phyloP scores from a whole-genome alignment of 2,113 vertebrate species.

The Apaloderma vittatum region DNA sequence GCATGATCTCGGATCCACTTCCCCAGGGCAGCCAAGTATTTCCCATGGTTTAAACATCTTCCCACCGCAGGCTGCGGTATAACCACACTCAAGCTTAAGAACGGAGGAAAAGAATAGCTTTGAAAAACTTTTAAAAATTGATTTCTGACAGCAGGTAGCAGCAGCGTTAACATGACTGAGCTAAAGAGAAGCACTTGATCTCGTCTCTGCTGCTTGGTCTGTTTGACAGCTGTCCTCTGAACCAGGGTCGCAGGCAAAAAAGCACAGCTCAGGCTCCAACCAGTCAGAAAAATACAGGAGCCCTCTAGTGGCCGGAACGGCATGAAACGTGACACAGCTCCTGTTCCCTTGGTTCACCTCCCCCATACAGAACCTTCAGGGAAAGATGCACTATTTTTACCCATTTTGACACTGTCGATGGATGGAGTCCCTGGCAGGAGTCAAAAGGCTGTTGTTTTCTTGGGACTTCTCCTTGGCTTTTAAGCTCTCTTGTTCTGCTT shows the following conservation, averaged over 20 bases:
- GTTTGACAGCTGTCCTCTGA: background rate
- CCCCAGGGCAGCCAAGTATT: background rate
- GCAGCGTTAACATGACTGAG: background rate
- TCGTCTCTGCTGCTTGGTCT: background rate
- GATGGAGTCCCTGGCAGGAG: constrained; percentile 4
- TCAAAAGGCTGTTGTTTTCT: background rate
- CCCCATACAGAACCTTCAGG: background rate
- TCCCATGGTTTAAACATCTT: background rate
- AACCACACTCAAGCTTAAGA: background rate
- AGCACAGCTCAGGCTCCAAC: background rate
- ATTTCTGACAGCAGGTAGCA: background rate
- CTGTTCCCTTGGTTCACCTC: background rate
- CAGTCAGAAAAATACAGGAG: background rate
- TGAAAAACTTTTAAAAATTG: background rate
- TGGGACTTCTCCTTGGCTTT: background rate
- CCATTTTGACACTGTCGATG: background rate
- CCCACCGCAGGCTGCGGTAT: background rate
- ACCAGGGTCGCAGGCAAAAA: background rate
- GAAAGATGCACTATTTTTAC: background rate
- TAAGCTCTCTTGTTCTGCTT: background rate
- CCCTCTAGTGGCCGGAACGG: constrained; percentile 10
- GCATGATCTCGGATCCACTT: background rate
- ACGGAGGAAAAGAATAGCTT: background rate
- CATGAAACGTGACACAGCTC: background rate
- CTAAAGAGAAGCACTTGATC: background rate